Conservation (phyloP, 2,888 invertebrate genomes). For the Phymatocera aterrima region DNA sequence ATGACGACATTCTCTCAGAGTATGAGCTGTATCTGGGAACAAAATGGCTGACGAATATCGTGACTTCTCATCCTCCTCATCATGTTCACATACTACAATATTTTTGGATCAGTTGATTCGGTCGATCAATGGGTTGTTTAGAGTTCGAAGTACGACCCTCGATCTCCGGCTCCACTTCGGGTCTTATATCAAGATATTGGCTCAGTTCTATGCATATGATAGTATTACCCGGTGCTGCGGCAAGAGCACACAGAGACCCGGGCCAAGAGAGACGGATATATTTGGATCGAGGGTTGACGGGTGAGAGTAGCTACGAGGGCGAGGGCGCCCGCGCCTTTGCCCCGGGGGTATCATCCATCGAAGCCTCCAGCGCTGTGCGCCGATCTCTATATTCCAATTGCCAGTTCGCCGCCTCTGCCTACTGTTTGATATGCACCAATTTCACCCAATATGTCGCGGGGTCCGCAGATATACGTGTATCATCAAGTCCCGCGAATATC, state of each 20-base stretch:
- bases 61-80: background rate
- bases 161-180: slow-evolving; percentile 7
- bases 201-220: slow-evolving; percentile 38
- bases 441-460: slow-evolving; percentile 70
- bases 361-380: slow-evolving; percentile 57
- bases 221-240: slow-evolving; percentile 5
- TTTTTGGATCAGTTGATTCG: slow-evolving; percentile 16
- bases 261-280: slow-evolving; percentile 25
- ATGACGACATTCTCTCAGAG: background rate
- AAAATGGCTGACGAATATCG: background rate
- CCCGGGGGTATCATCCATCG: slow-evolving; percentile 70
- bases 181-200: slow-evolving; percentile 33
- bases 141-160: slow-evolving; percentile 34
- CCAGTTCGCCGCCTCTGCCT: slow-evolving; percentile 51
- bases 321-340: slow-evolving; percentile 62
- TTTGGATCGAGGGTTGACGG: slow-evolving; percentile 35
- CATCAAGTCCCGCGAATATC: background rate
- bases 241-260: slow-evolving; percentile 8
- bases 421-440: slow-evolving; percentile 73
- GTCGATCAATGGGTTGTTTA: slow-evolving; percentile 40
- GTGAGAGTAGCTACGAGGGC: slow-evolving; percentile 52
- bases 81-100: background rate
- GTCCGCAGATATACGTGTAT: background rate
- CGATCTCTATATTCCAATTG: slow-evolving; percentile 69
- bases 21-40: background rate